Percentiles rank a stretch among this genome's conserved stretches.
These are phyloP conservation scores for Temnothorax rugatulus DNA, from an alignment of 2,888 invertebrate species.

Conservation along the genomic window DNA sequence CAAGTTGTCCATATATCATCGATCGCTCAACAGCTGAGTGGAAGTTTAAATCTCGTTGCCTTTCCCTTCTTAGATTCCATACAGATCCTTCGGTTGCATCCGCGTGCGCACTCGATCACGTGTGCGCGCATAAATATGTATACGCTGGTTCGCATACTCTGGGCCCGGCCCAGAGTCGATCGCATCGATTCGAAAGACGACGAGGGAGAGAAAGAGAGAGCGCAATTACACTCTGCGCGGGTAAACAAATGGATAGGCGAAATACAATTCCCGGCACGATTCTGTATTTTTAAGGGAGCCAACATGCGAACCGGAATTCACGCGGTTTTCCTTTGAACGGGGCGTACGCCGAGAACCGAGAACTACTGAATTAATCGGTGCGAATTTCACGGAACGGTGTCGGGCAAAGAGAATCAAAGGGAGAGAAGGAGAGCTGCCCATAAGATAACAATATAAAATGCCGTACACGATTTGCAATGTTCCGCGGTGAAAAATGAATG, in stretches of 20 bases:
- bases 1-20: neutral
- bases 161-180: constrained; percentile 15
- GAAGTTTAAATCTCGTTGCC: constrained; percentile 3
- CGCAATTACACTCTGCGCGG: neutral
- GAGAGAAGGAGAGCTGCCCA: neutral
- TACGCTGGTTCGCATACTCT: constrained; percentile 5
- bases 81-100: constrained; percentile 7
- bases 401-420: neutral
- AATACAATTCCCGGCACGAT: constrained; percentile 45
- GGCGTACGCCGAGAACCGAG: neutral
- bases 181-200: constrained; percentile 19
- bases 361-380: constrained; percentile 41
- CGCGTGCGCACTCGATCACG: constrained; percentile 18
- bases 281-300: constrained; percentile 33
- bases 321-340: constrained; percentile 25
- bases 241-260: constrained; percentile 34
- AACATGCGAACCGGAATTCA: constrained; percentile 27
- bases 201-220: neutral
- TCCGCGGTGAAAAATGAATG: neutral
- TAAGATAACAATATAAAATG: constrained; percentile 42
- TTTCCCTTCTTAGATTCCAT: neutral
- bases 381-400: constrained; percentile 27
- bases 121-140: constrained; percentile 50
- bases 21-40: neutral
- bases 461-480: constrained; percentile 4